Evolutionary conservation across 2,113 vertebrate genomes (phyloP).

Genomic region (Chunga burmeisteri): DNA sequence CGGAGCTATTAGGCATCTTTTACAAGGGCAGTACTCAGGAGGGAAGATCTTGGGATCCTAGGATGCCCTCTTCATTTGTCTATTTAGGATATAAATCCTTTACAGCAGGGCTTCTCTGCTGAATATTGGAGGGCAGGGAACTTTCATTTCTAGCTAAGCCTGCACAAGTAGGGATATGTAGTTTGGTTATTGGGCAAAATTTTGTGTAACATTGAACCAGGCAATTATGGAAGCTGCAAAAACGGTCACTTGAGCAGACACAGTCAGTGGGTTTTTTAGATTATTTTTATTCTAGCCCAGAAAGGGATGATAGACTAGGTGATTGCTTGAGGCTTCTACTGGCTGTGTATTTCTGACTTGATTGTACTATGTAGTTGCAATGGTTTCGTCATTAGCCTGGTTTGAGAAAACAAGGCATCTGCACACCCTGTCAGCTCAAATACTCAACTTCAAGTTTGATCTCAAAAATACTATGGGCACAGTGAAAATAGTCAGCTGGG

Average conservation of each 20-base stretch:
- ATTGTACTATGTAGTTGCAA: not conserved
- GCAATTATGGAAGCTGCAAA: not conserved
- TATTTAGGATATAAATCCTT: not conserved
- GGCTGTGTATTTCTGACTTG: not conserved
- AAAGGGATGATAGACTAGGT: not conserved
- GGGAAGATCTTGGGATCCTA: not conserved
- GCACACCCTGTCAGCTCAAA: not conserved
- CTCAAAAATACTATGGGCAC: not conserved
- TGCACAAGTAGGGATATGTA: not conserved
- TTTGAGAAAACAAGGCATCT: not conserved
- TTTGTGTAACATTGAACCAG: not conserved
- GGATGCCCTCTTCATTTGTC: not conserved
- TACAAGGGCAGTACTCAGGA: not conserved
- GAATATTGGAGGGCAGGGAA: not conserved
- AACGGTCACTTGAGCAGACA: not conserved
- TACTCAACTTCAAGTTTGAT: not conserved
- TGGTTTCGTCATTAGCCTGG: not conserved
- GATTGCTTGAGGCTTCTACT: not conserved
- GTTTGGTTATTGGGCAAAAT: not conserved
- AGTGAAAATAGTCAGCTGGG: not conserved
- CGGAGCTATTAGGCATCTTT: not conserved
- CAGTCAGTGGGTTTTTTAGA: not conserved
- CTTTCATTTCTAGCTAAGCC: not conserved
- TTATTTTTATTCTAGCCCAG: not conserved
- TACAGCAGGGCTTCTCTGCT: not conserved